Percentiles rank a stretch among this genome's conserved stretches.
phyloP scores from a whole-genome alignment of 2,797 vertebrate genomes.

The Pangasius larnaudii region DNA sequence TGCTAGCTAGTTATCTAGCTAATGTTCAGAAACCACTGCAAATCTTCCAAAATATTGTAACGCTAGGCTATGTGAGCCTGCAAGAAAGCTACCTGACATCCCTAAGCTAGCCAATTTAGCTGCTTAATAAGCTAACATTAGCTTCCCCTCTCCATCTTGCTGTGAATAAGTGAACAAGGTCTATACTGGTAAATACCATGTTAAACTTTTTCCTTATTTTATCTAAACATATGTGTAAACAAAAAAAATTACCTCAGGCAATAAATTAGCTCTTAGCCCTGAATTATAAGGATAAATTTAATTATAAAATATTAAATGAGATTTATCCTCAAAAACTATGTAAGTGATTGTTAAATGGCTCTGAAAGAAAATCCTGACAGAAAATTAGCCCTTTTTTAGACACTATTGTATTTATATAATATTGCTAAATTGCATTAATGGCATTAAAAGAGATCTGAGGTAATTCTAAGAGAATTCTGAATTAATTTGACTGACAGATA shows the following conservation, averaged over 20 bases:
- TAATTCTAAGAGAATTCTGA: not conserved
- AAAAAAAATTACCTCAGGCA: not conserved
- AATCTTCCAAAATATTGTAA: not conserved
- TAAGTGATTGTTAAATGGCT: no score
- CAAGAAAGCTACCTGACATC: no score
- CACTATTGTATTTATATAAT: not conserved
- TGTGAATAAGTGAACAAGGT: not conserved
- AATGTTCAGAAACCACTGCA: not conserved
- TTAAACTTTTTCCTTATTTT: not conserved
- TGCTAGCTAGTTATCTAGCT: not conserved
- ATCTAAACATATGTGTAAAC: not conserved
- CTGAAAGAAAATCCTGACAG: not conserved
- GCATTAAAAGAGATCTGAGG: not conserved
- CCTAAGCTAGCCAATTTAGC: not conserved
- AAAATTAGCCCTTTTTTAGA: not conserved
- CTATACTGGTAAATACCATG: not conserved
- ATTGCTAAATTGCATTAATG: not conserved
- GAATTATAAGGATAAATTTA: not conserved
- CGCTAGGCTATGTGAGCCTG: not conserved
- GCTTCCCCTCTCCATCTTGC: not conserved
- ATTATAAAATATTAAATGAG: not conserved
- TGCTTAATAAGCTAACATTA: not conserved
- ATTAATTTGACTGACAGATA: not conserved
- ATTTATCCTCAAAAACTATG: not conserved
- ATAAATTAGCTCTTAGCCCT: not conserved